Evolutionary conservation across 2,888 invertebrate genomes (phyloP), one percentile per base, ranked within the genome.

Genomic region (Amphimallon solstitiale): DNA sequence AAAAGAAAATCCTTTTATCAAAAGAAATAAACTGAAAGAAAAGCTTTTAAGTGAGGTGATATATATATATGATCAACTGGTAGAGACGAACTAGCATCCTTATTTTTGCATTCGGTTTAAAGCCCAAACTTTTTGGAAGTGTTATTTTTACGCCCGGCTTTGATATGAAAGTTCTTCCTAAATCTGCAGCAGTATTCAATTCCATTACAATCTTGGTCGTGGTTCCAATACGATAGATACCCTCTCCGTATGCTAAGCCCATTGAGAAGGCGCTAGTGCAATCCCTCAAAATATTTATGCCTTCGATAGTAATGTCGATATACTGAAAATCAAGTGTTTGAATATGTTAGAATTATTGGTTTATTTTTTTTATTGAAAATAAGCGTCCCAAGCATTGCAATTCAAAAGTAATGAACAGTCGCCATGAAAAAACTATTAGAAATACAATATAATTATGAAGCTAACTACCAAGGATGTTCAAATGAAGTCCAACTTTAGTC

Each of bases 161-260:
- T 19, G 19, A 38, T 1, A 17, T n/a, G 21, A 51, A 19, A 2
- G 2, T 29, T 1, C 21, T 19, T 15, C 45, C 34, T 10, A 63
- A 21, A 10, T 54, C 40, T 4, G n/a, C 9, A 23, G 21, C 29
- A 2, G 43, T 38, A 4, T 51, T 54, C 14, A 45, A 12, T 35
- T 54, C 54, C 45, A 63, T 49, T 19, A 43, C 14, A 15, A 63
- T 35, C 19, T 63, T 51, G 3, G 43, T 54, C 2, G 45, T 54
- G 6, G 15, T 1, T 1, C 63, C 63, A 5, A 45, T 40, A 15
- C 6, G n/a, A 12, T 34, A 7, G 2, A 35, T 23, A 5, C 2
- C 12, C 34, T 63, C 54, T 14, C 63, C 63, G 19, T 54, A 63
- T 6, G 63, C 63, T 12, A 63, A 19, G 34, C 52, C 29, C 52